Base-by-base conservation (phyloP, 2,113 vertebrate species). In the Paramormyrops kingsleyae region DNA sequence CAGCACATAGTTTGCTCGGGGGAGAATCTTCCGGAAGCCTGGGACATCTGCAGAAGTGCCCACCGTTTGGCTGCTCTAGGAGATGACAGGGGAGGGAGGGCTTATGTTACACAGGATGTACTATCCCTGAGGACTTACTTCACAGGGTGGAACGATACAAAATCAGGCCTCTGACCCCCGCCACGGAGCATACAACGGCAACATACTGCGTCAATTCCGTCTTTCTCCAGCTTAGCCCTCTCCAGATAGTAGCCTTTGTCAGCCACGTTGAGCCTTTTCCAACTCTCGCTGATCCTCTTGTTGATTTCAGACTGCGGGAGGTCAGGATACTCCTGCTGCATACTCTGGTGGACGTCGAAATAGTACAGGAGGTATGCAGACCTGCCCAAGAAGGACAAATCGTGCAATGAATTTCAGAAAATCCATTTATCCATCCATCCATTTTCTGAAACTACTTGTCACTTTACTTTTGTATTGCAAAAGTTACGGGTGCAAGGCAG, bases 241-340 rank as follows among this genome's bases (percentile, higher is more conserved):
- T 99, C 98, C 94, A 99, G 94, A 90, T 99, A 99, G 93, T 97
- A 98, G 91, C 96, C 97, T 94, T 98, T 99, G 91, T 99, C 98
- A 1, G 98, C 96, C 70, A 99, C 98, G 1, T 97, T 99, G 85
- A 99, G 97, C 56, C 98, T 95, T 91, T 97, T 97, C 98, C 99
- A 99, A 89, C 97, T 99, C 95, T 99, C 98, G 8, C 98, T 99
- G 92, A 99, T 99, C 90, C 97, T 97, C 94, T 99, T 99, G 95
- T 99, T 99, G 94, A 99, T 99, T 95, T 99, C 98, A 27, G 98
- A 99, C 66, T 99, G 99, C 24, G 99, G 98, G 88, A 99, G 95
- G 91, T 98, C 97, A 0, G 97, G 98, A 6, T 97, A 96, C 91
- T 98, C 98, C 89, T 98, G 97, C 91, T 99, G 98, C 88, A 99